phyloP scores from a whole-genome alignment of 1,140 invertebrate genomes.

The Plectus sambesii region DNA sequence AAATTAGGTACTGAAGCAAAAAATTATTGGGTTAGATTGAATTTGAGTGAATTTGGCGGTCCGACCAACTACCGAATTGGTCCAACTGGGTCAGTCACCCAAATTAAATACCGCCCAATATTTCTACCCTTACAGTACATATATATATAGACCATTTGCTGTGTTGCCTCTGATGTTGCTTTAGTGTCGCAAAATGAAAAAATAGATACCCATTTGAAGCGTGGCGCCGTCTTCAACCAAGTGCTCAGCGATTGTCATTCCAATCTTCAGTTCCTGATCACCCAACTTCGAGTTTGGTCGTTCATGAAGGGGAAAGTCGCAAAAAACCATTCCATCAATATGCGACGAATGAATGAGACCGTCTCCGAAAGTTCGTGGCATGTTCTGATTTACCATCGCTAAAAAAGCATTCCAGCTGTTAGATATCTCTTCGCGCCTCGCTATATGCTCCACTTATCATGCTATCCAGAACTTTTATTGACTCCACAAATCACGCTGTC shows the following conservation, averaged over 20 bases:
- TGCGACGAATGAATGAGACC: slow-evolving; percentile 74
- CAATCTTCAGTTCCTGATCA: slow-evolving; percentile 62
- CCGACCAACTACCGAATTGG: not conserved
- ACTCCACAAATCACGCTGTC: not conserved
- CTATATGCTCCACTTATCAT: slow-evolving; percentile 1
- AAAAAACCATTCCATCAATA: slow-evolving; percentile 70
- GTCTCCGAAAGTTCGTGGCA: slow-evolving; percentile 83
- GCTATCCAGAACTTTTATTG: slow-evolving; percentile 1
- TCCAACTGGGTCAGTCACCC: not conserved
- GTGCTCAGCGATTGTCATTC: slow-evolving; percentile 73
- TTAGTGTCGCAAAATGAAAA: not conserved
- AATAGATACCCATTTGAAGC: slow-evolving; percentile 66
- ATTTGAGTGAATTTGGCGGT: no score
- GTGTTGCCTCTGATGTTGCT: no score
- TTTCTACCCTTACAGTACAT: no score
- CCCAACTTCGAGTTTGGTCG: slow-evolving; percentile 55
- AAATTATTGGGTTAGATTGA: no score
- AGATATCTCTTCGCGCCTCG: not conserved
- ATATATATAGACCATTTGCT: no score
- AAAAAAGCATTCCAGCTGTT: slow-evolving; percentile 15
- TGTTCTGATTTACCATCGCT: slow-evolving; percentile 62
- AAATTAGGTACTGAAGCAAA: no score
- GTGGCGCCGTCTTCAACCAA: slow-evolving; percentile 79
- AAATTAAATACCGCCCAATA: no score
- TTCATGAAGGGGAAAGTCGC: slow-evolving; percentile 50